These are phyloP conservation scores for Rhagoletis zephyria DNA, from an alignment of 1,140 invertebrate species.

Conservation along the genomic window DNA sequence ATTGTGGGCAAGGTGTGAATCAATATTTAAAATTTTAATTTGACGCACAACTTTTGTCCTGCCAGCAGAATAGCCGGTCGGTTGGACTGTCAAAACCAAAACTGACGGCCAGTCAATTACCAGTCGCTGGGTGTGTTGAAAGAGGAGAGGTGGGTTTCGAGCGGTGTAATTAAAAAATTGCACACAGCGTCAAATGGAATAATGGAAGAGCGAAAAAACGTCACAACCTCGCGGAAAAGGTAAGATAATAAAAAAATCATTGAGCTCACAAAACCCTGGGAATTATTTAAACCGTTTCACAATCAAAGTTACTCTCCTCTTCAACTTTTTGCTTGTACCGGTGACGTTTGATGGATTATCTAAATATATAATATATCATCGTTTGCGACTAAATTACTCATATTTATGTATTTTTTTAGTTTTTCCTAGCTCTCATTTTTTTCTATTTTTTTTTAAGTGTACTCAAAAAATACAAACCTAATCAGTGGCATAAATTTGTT, in stretches of 20 bases:
- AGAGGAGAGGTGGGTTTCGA: background rate
- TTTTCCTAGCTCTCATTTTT: too few relatives aligned
- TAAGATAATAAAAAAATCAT: too few relatives aligned
- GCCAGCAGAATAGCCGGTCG: background rate
- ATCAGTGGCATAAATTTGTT: conserved; percentile 29
- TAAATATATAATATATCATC: too few relatives aligned
- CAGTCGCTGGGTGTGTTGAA: background rate
- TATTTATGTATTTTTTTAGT: too few relatives aligned
- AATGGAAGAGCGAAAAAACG: background rate
- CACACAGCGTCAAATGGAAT: conserved; percentile 9
- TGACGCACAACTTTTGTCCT: conserved; percentile 2
- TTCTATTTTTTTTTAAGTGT: too few relatives aligned
- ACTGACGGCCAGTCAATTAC: background rate
- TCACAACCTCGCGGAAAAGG: too few relatives aligned
- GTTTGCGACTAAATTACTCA: too few relatives aligned
- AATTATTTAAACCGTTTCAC: too few relatives aligned
- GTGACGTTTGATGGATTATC: too few relatives aligned
- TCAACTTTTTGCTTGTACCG: too few relatives aligned
- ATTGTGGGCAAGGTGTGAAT: conserved; percentile 23
- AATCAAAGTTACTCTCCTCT: too few relatives aligned
- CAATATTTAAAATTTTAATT: conserved; percentile 51
- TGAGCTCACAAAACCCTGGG: too few relatives aligned
- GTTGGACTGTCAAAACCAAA: background rate
- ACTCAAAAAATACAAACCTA: background rate
- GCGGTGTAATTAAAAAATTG: conserved; percentile 12